Conservation (phyloP, 1,140 invertebrate species). For the Musca domestica region DNA sequence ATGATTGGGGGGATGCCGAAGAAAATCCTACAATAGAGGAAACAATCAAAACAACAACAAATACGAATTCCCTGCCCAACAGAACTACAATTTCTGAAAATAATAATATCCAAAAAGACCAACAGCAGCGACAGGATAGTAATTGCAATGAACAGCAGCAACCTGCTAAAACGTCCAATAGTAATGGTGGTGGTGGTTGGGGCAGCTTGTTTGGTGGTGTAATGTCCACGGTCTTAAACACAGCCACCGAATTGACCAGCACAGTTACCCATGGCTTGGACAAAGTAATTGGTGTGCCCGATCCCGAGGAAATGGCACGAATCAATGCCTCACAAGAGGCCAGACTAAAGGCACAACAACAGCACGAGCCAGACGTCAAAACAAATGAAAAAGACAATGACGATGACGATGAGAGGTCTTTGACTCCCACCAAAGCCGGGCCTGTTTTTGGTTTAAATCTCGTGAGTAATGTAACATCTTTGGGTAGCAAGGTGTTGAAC, state of each 20-base stretch:
- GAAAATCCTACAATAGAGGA: slow-evolving; percentile 10
- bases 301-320: slow-evolving; percentile 71
- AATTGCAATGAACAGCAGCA: too few species aligned
- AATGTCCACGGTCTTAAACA: slow-evolving; percentile 68
- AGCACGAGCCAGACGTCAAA: neutral
- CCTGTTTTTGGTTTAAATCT: slow-evolving; percentile 53
- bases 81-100: neutral
- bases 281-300: slow-evolving; percentile 74
- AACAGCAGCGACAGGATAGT: slow-evolving; percentile 30
- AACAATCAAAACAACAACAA: slow-evolving; percentile 23
- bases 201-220: slow-evolving; percentile 65
- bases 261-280: slow-evolving; percentile 75
- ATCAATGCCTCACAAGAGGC: slow-evolving; percentile 50
- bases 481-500: slow-evolving; percentile 76
- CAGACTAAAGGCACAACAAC: neutral
- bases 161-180: slow-evolving; percentile 14
- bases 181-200: neutral
- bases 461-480: slow-evolving; percentile 64
- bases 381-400: slow-evolving; percentile 29
- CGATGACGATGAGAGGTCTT: slow-evolving; percentile 17
- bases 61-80: neutral
- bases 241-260: slow-evolving; percentile 70
- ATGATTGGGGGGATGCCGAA: slow-evolving; percentile 58
- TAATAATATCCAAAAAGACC: slow-evolving; percentile 27
- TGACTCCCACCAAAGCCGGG: neutral